phyloP scores from a whole-genome alignment of 2,888 invertebrate species.

The Euphydryas editha region DNA sequence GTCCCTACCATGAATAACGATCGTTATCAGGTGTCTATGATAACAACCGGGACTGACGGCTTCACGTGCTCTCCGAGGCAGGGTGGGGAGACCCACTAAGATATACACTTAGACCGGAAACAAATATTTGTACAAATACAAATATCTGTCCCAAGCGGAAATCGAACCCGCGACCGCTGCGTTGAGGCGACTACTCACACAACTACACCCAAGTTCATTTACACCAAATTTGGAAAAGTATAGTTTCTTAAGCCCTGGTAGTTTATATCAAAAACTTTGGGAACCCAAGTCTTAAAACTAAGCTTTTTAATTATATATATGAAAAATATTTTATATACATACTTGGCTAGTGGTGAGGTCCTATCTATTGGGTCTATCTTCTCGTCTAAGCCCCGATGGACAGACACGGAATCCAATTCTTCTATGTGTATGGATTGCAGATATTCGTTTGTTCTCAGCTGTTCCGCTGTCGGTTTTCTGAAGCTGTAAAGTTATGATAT shows the following conservation, averaged over 20 bases:
- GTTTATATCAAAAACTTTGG: not conserved
- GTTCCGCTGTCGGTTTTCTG: constrained; percentile 89
- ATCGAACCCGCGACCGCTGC: too few relatives aligned
- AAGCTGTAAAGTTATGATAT: constrained; percentile 73
- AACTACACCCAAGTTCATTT: too few relatives aligned
- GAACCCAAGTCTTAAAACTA: not conserved
- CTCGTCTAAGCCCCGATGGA: constrained; percentile 91
- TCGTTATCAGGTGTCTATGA: too few relatives aligned
- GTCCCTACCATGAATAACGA: too few relatives aligned
- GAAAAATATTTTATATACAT: constrained; percentile 9
- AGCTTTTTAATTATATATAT: not conserved
- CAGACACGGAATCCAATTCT: constrained; percentile 87
- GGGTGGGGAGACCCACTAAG: too few relatives aligned
- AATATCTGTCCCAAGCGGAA: too few relatives aligned
- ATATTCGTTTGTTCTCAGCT: constrained; percentile 91
- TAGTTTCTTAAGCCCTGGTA: not conserved
- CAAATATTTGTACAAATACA: too few relatives aligned
- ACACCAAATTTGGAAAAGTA: too few relatives aligned
- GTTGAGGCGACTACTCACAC: too few relatives aligned
- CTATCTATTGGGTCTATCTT: constrained; percentile 53
- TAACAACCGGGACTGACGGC: too few relatives aligned
- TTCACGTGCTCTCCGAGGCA: too few relatives aligned
- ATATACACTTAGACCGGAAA: too few relatives aligned
- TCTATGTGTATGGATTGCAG: constrained; percentile 82
- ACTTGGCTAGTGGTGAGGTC: constrained; percentile 71